A percentile compares a stretch with the other conserved stretches of the same genome.
These are phyloP conservation scores for Turritopsis rubra DNA, from an alignment of 30 jellyfish, hydroid and myxozoan genomes.

Conservation along the genomic window DNA sequence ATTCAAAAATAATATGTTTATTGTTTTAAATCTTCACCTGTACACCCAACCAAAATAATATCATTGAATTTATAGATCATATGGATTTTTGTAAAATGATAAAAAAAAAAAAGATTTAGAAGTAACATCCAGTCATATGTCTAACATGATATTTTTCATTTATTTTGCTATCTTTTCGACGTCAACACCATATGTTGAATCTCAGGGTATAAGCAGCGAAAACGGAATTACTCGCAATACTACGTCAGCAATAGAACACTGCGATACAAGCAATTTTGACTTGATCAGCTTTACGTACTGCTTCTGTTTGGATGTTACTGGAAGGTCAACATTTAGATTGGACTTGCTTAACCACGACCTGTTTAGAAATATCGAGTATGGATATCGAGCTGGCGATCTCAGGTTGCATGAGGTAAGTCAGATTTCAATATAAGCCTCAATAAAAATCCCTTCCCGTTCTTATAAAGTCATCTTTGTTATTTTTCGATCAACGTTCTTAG, in stretches of 20 bases:
- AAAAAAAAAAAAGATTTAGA: no score
- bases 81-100: no score
- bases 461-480: no score
- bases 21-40: no score
- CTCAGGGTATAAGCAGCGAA: background rate
- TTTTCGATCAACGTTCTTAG: no score
- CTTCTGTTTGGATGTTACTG: background rate
- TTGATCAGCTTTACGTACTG: background rate
- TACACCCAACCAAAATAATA: no score
- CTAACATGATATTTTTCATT: no score
- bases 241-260: background rate
- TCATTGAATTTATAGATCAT: no score
- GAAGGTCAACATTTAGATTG: background rate
- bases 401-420: background rate
- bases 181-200: background rate
- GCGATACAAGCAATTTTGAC: background rate
- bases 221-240: background rate
- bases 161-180: no score
- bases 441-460: no score
- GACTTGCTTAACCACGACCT: background rate
- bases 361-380: background rate
- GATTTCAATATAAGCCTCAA: background rate
- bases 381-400: background rate
- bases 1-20: no score
- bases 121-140: no score